phyloP scores from a whole-genome alignment of 2,888 invertebrate genomes.

The Ennomos erosarius region DNA sequence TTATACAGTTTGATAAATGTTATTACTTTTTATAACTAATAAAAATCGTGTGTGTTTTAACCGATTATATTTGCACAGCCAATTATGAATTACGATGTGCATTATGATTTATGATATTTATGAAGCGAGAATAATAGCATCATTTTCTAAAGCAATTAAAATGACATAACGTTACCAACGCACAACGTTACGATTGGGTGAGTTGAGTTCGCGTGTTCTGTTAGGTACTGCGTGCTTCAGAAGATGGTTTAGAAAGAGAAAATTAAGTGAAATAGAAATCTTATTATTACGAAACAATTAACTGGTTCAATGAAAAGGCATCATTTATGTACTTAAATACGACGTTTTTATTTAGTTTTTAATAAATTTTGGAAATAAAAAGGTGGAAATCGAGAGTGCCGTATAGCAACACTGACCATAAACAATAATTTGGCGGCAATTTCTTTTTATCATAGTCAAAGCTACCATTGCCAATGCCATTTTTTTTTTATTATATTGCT shows the following conservation, averaged over 20 bases:
- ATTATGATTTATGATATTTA: too few relatives aligned
- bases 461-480: background rate
- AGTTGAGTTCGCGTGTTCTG: constrained; percentile 19
- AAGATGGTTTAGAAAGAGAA: constrained; percentile 37
- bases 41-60: too few relatives aligned
- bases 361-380: too few relatives aligned
- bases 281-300: constrained; percentile 12
- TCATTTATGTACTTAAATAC: too few relatives aligned
- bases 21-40: too few relatives aligned
- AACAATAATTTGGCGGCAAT: background rate
- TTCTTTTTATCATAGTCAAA: background rate
- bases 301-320: constrained; percentile 11
- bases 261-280: constrained; percentile 31
- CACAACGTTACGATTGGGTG: constrained; percentile 12
- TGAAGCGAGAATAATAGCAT: background rate
- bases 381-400: too few relatives aligned
- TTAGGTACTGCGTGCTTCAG: constrained; percentile 29
- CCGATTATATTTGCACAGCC: too few relatives aligned
- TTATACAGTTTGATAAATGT: too few relatives aligned
- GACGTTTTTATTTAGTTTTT: too few relatives aligned
- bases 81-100: too few relatives aligned
- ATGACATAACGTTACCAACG: constrained; percentile 14
- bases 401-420: background rate
- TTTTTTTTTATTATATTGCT: constrained; percentile 3
- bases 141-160: background rate